A percentile compares a stretch with the other conserved stretches of the same genome.
Evolutionary conservation across 2,888 invertebrate species (phyloP).

Genomic region (Ormyrus rosae): DNA sequence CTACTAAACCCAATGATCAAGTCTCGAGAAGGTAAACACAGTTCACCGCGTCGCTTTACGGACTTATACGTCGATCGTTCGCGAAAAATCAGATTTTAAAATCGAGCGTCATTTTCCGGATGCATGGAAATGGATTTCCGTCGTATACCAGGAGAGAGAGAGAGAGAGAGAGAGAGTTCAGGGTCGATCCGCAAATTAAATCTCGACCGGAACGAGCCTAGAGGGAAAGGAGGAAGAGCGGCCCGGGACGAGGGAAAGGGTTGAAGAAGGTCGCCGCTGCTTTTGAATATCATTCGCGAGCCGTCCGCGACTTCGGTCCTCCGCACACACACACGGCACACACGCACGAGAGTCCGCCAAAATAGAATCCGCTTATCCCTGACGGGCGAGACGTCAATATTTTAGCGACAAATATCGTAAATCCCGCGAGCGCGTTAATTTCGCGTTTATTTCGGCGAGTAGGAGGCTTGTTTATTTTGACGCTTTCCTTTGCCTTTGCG

Average conservation of each 20-base stretch:
- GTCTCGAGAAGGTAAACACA: too few relatives aligned
- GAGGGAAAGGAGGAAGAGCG: background rate
- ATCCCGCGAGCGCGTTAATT: too few relatives aligned
- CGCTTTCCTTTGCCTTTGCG: too few relatives aligned
- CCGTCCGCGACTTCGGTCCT: background rate
- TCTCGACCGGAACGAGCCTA: slow-evolving; percentile 5
- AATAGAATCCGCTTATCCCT: too few relatives aligned
- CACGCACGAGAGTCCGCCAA: too few relatives aligned
- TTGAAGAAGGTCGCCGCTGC: background rate
- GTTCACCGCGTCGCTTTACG: background rate
- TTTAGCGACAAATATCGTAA: too few relatives aligned
- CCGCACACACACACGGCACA: too few relatives aligned
- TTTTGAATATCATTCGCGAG: slow-evolving; percentile 16
- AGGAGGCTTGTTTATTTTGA: too few relatives aligned
- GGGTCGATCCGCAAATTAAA: slow-evolving; percentile 41
- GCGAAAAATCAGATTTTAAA: slow-evolving; percentile 35
- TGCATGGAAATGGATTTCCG: slow-evolving; percentile 47
- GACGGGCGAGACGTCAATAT: too few relatives aligned
- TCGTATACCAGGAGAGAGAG: slow-evolving; percentile 6
- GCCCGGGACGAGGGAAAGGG: background rate
- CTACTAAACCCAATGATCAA: too few relatives aligned
- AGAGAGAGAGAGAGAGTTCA: too few relatives aligned
- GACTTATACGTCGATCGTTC: slow-evolving; percentile 7
- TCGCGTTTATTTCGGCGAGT: too few relatives aligned
- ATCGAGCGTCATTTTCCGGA: slow-evolving; percentile 26